Conservation (phyloP, 2,113 vertebrate genomes). For the Vanacampus margaritifer region DNA sequence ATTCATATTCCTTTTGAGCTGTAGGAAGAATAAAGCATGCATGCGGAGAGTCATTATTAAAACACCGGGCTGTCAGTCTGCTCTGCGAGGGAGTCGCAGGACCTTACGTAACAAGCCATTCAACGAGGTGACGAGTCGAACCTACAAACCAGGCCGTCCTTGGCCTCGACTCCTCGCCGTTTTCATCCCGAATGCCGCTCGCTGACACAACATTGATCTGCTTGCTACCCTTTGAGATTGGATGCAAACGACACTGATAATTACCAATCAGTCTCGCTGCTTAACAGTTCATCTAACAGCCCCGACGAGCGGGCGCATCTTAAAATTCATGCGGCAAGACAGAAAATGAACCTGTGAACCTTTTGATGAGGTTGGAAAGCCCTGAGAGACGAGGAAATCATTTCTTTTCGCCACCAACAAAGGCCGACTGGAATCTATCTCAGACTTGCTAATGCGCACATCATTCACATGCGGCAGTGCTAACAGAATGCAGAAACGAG, state of each 20-base stretch:
- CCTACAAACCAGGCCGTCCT: constrained; percentile 33
- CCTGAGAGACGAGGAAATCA: constrained; percentile 35
- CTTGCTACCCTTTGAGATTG: constrained; percentile 51
- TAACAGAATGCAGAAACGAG: constrained; percentile 20
- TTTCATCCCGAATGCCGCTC: constrained; percentile 41
- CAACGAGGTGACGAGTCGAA: constrained; percentile 12
- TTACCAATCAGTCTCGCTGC: constrained; percentile 66
- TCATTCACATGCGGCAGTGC: constrained; percentile 13
- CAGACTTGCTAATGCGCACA: constrained; percentile 23
- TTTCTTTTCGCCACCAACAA: constrained; percentile 51
- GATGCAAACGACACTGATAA: constrained; percentile 67
- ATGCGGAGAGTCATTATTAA: constrained; percentile 68
- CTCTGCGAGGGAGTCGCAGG: constrained; percentile 45
- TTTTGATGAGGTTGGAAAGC: constrained; percentile 47
- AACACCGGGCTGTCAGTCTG: constrained; percentile 60
- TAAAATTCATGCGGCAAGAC: constrained; percentile 58
- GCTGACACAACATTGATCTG: constrained; percentile 63
- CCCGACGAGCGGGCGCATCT: constrained; percentile 52
- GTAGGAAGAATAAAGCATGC: constrained; percentile 50
- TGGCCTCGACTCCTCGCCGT: constrained; percentile 45
- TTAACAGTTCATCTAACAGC: constrained; percentile 58
- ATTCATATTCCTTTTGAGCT: constrained; percentile 68
- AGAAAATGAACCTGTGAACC: constrained; percentile 51
- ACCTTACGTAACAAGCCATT: constrained; percentile 52
- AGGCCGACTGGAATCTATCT: constrained; percentile 28